Base-by-base conservation (phyloP, 2,888 invertebrate species). In the Rhopalosiphum nymphaeae region DNA sequence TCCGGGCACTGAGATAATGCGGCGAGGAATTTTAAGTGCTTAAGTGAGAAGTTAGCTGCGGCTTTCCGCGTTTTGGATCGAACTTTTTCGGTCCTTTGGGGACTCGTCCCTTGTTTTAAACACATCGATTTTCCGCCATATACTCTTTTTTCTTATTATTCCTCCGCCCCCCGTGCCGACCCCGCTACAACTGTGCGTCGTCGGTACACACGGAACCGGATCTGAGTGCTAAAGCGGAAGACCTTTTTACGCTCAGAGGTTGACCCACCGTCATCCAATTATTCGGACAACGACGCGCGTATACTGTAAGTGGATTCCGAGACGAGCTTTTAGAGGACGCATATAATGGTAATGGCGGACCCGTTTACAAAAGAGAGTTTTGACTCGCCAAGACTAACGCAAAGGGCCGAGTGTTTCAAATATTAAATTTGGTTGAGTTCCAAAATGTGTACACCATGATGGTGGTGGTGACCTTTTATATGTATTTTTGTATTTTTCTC, bases 1-100 rank as follows among this genome's bases (percentile, higher is more conserved):
- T 87, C 5, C 42, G 25, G 16, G 26, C 78, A 78, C 78, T 36
- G 49, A 88, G 88, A 92, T 78, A 89, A 78, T 49, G 78, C n/a
- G 53, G 26, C 67, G 86, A 61, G 67, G 53, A 49, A 92, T 94
- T 86, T 94, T 91, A 94, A 94, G 94, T 94, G 90, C 94, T 91
- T 91, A 91, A 94, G 94, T 91, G 94, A 91, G 90, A 91, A 91
- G 94, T 91, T 94, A 86, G 93, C 57, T 49, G 93, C 90, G 90
- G 93, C 85, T 94, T 94, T 91, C 86, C 91, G 49, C 94, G 57
- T 92, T 89, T 89, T 49, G 92, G 92, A 94, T 91, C 94, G 94
- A 94, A 94, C 90, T 94, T 94, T 94, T 86, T 94, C 86, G 42
- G 90, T 61, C 90, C 94, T 94, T 91, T 53, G 89, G 94, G 94